Evolutionary conservation across 1,140 invertebrate species (phyloP).

Genomic region (Pogonomyrmex barbatus): DNA sequence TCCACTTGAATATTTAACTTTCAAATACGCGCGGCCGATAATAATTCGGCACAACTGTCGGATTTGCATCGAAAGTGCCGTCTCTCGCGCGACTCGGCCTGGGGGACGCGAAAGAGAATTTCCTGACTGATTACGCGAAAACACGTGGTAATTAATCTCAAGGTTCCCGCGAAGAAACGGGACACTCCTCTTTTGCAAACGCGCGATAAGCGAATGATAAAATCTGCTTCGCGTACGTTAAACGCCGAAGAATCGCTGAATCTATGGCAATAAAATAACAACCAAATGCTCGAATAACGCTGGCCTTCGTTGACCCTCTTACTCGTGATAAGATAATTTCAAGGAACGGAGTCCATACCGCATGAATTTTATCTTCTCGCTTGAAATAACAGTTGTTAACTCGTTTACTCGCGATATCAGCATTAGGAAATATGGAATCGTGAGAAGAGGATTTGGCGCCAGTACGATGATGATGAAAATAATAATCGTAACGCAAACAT

Average conservation of each 20-base stretch:
- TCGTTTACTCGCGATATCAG: background rate
- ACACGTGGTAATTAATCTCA: background rate
- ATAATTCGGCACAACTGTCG: background rate
- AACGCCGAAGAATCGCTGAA: background rate
- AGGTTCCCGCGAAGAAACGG: too few relatives aligned
- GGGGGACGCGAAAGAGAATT: background rate
- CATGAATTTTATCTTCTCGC: constrained; percentile 10
- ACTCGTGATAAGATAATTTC: constrained; percentile 43
- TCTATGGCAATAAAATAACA: background rate
- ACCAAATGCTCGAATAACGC: background rate
- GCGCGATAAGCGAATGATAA: too few relatives aligned
- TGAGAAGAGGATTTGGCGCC: background rate
- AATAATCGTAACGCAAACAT: background rate
- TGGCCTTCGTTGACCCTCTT: constrained; percentile 24
- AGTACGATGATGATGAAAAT: background rate
- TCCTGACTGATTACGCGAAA: background rate
- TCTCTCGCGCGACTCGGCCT: background rate
- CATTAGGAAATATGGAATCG: background rate
- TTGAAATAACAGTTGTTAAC: background rate
- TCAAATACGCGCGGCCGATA: constrained; percentile 9
- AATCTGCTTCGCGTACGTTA: background rate
- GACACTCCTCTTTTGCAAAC: too few relatives aligned
- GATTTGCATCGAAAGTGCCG: background rate
- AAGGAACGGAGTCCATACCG: background rate
- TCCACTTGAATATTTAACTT: background rate